Base-by-base conservation (phyloP, 2,113 vertebrate species). In the Osmerus eperlanus region DNA sequence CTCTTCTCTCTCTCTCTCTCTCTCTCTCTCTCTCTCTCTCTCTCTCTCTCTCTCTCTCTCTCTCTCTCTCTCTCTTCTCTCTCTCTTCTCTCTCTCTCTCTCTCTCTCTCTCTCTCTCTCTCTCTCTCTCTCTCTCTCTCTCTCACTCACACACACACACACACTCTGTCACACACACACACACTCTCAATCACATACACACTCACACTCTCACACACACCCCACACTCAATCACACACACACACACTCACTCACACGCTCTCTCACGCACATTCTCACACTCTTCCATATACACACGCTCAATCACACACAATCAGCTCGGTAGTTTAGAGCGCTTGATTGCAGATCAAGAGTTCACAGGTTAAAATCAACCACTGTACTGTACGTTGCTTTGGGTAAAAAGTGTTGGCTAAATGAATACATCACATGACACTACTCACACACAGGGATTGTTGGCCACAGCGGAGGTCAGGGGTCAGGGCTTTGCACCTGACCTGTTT, bases 181-280 rank as follows among this genome's bases (percentile, higher is more conserved):
- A 61, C 7, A 51, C 58, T 25, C 52, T 58, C 32, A 32, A 65
- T 32, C 29, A 23, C 68, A 23, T 29, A 60, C 54, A n/a, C 70
- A 4, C 60, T 15, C 70, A 29, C 23, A 28, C 47, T 41, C 55
- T 56, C 53, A 56, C 67, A 68, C 41, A 23, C 23, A 36, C 62
- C 62, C 52, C 68, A 21, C 56, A 23, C 23, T 23, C 23, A 23
- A 23, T 23, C 23, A 23, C 23, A 60, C 55, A n/a, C 70, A 4
- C 60, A 6, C 70, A 32, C 23, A 29, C 51, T 51, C 56, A 60
- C 56, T 58, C 54, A 58, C 67, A 69, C 41, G 29, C 23, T 23
- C 23, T 23, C 23, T 23, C 23, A 23, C 23, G 23, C 23, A 23
- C 23, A 23, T 23, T 23, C 23, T 23, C 23, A 23, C 23, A 23